Evolutionary conservation across 1,140 invertebrate genomes (phyloP), one percentile per base, ranked within the genome.

Genomic region (Himalopsyche phryganea): DNA sequence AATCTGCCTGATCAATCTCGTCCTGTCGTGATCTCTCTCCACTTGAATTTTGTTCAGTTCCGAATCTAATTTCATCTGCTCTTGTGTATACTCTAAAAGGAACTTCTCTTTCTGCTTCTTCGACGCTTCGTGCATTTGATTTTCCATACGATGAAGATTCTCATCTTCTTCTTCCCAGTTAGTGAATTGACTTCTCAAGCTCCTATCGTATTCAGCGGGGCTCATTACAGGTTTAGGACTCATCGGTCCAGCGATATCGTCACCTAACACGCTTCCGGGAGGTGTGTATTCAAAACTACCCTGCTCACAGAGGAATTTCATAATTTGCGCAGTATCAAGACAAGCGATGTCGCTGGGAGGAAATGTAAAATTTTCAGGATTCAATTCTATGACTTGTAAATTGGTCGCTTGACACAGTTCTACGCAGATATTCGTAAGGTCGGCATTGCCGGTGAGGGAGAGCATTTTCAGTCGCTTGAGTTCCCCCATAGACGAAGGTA

Each of bases 31-130:
- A 64, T 88, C 85, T 68, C 76, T 81, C 63, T 78, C 72, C 63
- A 80, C 79, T 65, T 89, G 86, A 56, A 88, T 76, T 71, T 82
- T 84, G 56, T 78, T 78, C 48, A 88, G 79, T 72, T 87, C 80
- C 56, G 67, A 69, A 65, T 87, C 84, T 18, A 87, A 70, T 63
- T 83, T 78, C 50, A 75, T 78, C 69, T 88, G 85, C 63, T 86
- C 82, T 66, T 80, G 65, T 32, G 82, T 71, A 50, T 87, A 73
- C 63, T 83, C 79, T 60, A 80, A 71, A 11, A 89, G 67, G 57
- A 88, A 79, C 76, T 85, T 76, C 56, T 76, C 73, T 58, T 72
- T 72, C 54, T 77, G 74, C 60, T 70, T 64, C 51, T 73, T 75
- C 54, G 75, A 69, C 15, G 70, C 71, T 67, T 71, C 72, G 60